Conservation (phyloP, 2,113 vertebrate genomes). For the Paradisaea rubra region DNA sequence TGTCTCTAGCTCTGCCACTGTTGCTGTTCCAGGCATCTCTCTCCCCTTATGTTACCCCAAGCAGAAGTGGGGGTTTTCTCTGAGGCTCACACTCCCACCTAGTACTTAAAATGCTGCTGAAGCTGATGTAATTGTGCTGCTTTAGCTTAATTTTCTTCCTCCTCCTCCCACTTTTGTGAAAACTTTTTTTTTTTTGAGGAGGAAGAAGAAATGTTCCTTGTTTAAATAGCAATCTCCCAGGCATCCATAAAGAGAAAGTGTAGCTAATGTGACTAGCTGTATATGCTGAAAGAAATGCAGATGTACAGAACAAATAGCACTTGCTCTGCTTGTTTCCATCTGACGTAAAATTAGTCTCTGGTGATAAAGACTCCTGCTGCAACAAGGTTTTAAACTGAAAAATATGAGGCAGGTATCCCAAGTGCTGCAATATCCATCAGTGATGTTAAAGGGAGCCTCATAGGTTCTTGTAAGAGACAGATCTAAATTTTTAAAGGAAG, state of each 20-base stretch:
- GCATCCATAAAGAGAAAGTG: background rate
- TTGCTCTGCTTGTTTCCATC: background rate
- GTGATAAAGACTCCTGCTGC: background rate
- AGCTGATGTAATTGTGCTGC: background rate
- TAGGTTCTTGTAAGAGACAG: background rate
- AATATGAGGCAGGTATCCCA: background rate
- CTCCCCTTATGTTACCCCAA: background rate
- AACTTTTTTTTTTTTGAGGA: background rate
- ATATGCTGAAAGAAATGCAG: background rate
- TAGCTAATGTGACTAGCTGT: background rate
- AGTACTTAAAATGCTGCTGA: background rate
- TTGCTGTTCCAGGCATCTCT: background rate
- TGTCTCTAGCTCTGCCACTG: background rate
- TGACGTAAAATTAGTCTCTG: background rate
- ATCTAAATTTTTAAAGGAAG: background rate
- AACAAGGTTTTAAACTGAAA: background rate
- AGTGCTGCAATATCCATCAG: background rate
- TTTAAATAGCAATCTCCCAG: constrained; percentile 10
- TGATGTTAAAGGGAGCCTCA: background rate
- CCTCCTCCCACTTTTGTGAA: background rate
- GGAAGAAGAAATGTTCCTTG: background rate
- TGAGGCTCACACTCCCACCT: background rate
- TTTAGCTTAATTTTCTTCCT: constrained; percentile 11
- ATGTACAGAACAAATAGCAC: background rate
- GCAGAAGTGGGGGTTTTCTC: background rate